Conservation (phyloP, 2,113 vertebrate species). For the Notarius quadriscutis region DNA sequence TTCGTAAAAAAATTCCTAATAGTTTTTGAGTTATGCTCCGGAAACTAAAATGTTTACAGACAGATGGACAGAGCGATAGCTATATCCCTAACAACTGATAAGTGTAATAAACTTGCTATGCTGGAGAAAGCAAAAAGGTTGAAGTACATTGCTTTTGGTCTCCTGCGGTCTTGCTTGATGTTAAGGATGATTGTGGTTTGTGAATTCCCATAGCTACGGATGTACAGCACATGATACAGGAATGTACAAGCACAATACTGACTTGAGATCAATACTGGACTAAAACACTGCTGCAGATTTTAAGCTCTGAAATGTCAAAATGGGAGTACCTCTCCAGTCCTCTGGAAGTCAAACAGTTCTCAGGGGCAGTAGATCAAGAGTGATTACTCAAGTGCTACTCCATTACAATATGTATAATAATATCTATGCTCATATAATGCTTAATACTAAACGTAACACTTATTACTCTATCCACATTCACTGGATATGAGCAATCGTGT, state of each 20-base stretch:
- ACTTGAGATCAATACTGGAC: not conserved
- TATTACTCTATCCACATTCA: no score
- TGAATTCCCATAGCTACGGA: not conserved
- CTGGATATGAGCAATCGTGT: no score
- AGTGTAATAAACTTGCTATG: not conserved
- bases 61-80: no score
- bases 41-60: no score
- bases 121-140: no score
- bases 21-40: no score
- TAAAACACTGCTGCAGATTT: not conserved
- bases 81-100: not conserved
- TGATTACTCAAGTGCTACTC: no score
- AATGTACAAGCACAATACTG: not conserved
- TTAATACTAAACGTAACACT: no score
- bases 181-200: not conserved
- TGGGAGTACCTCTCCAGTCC: not conserved
- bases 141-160: not conserved
- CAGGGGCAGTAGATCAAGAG: no score
- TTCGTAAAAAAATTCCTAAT: no score
- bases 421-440: no score
- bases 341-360: not conserved
- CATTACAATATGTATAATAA: no score
- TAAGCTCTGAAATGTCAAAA: not conserved
- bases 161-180: not conserved
- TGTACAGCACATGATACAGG: not conserved